Conservation (phyloP, 2,113 vertebrate species). For the Erinaceus europaeus region DNA sequence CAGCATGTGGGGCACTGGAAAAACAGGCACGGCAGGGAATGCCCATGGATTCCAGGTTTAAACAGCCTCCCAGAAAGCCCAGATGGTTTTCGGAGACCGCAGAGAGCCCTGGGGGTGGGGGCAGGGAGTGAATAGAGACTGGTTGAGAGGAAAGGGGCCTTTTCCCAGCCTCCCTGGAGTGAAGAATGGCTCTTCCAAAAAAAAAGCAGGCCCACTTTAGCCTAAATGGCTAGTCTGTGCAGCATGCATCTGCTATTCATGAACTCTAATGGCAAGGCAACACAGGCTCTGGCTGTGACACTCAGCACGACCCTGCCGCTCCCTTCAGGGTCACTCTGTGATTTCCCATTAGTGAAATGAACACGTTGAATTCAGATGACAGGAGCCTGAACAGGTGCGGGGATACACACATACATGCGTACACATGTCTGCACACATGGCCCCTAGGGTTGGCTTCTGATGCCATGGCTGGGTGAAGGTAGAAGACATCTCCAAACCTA, state of each 20-base stretch:
- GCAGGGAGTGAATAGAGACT: neutral
- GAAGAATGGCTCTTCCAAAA: neutral
- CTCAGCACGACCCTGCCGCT: neutral
- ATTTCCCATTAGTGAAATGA: constrained; percentile 36
- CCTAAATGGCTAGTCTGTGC: constrained; percentile 21
- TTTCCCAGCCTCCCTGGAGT: neutral
- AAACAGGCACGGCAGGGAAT: neutral
- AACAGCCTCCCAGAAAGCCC: neutral
- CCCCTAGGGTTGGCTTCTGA: neutral
- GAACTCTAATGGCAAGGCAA: constrained; percentile 20
- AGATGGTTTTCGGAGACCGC: neutral
- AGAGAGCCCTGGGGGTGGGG: neutral
- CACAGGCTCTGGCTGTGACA: neutral
- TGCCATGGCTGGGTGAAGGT: neutral
- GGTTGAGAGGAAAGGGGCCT: neutral
- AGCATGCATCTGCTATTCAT: neutral
- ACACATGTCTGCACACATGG: neutral
- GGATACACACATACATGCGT: no score
- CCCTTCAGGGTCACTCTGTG: neutral
- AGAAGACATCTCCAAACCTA: neutral
- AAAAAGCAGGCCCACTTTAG: constrained; percentile 16
- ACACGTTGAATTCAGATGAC: neutral
- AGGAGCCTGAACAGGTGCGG: neutral
- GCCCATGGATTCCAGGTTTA: neutral
- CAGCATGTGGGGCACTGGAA: rapidly evolving